A percentile compares a stretch with the other conserved stretches of the same genome.
These are phyloP conservation scores for Gallinago paraguaiae DNA, from an alignment of 2,113 vertebrate species.

Conservation along the genomic window DNA sequence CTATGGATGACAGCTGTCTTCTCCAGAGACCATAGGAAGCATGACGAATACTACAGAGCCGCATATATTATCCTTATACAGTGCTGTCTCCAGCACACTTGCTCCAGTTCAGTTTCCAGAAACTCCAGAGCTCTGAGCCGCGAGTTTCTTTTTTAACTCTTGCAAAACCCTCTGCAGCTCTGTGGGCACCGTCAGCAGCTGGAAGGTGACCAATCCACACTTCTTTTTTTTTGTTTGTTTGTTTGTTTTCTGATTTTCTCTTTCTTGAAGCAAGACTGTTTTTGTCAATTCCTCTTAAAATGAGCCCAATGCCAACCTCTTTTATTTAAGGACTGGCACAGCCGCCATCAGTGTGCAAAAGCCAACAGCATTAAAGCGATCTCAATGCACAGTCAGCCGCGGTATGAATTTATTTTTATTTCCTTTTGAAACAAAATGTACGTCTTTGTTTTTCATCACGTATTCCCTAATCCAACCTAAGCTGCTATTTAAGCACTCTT, in stretches of 20 bases:
- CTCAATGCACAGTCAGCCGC: not conserved
- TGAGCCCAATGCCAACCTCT: not conserved
- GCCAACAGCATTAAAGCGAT: not conserved
- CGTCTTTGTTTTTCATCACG: constrained; percentile 3
- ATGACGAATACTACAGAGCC: not conserved
- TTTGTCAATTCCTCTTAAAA: not conserved
- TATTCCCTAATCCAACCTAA: constrained; percentile 5
- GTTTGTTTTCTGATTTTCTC: not conserved
- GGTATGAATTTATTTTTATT: constrained; percentile 34
- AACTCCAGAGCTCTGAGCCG: not conserved
- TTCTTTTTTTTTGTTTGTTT: not conserved
- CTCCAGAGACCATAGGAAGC: not conserved
- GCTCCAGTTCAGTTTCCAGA: not conserved
- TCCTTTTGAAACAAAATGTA: constrained; percentile 18
- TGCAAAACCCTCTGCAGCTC: not conserved
- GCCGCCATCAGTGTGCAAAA: not conserved
- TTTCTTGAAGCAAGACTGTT: not conserved
- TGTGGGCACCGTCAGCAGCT: fast-evolving
- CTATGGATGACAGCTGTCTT: not conserved
- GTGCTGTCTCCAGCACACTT: not conserved
- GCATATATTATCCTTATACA: not conserved
- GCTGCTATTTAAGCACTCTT: not conserved
- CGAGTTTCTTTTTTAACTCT: not conserved
- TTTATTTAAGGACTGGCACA: not conserved
- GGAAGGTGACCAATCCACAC: not conserved